Conservation (phyloP, 2,113 vertebrate genomes). For the Chauna torquata region DNA sequence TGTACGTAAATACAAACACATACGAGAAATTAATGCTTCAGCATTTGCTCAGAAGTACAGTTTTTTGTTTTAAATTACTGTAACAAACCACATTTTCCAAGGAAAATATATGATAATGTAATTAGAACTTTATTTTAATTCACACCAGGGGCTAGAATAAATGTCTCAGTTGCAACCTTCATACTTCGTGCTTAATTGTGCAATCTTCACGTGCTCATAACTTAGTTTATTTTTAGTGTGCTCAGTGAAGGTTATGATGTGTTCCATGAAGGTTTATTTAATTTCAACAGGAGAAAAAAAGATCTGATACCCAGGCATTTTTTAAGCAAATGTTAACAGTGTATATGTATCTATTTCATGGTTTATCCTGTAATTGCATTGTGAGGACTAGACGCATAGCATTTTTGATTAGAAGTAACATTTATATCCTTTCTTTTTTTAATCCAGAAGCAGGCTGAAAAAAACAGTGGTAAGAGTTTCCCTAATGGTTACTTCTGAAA, state of each 20-base stretch:
- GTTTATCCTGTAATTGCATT: not conserved
- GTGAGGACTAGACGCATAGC: not conserved
- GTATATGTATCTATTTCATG: not conserved
- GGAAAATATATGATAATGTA: not conserved
- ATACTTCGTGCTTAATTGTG: constrained; percentile 4
- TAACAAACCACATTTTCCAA: not conserved
- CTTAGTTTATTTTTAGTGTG: constrained; percentile 15
- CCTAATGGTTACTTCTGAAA: not conserved
- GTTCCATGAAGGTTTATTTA: not conserved
- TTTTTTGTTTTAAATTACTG: not conserved
- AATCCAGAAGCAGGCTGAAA: not conserved
- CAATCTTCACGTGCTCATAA: not conserved
- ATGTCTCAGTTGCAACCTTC: not conserved
- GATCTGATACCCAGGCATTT: not conserved
- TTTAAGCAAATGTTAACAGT: not conserved
- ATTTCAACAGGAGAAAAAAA: not conserved
- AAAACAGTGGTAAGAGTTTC: not conserved
- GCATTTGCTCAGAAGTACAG: not conserved
- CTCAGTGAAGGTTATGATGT: not conserved
- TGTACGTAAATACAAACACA: not conserved
- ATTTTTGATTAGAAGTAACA: not conserved
- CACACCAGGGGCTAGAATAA: not conserved
- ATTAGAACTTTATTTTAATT: constrained; percentile 20
- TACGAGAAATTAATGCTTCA: not conserved
- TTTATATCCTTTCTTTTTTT: not conserved